Evolutionary conservation across 1,140 invertebrate species (phyloP).

Genomic region (Telenomus remus): DNA sequence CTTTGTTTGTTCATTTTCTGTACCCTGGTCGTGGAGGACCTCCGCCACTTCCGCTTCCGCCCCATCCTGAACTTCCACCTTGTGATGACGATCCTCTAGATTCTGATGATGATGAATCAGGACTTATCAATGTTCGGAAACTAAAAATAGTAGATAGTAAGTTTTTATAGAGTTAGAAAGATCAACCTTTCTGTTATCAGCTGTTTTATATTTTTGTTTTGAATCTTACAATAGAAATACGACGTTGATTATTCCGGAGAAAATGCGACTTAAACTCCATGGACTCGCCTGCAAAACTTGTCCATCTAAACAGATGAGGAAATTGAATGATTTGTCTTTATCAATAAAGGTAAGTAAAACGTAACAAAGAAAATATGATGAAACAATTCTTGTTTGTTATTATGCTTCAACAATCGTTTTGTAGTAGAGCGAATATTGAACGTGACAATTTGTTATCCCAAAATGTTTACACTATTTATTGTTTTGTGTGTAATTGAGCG

Average conservation of each 20-base stretch:
- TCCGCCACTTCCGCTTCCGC: conserved; percentile 6
- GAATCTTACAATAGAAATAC: conserved; percentile 38
- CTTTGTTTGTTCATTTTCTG: neutral
- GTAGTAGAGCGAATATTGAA: neutral
- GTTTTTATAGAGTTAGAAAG: conserved; percentile 1
- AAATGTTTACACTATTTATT: conserved; percentile 1
- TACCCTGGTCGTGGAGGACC: conserved; percentile 21
- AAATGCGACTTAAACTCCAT: conserved; percentile 41
- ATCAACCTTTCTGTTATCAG: no score
- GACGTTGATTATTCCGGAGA: conserved; percentile 40
- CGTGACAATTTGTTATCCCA: neutral
- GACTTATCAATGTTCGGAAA: conserved; percentile 29
- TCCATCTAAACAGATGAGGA: conserved; percentile 43
- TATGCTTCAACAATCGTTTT: neutral
- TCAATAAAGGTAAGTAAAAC: neutral
- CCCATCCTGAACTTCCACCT: conserved; percentile 14
- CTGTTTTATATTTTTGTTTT: neutral
- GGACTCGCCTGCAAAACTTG: conserved; percentile 37
- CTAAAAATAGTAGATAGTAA: conserved; percentile 12
- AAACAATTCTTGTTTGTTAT: neutral
- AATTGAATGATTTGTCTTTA: no score
- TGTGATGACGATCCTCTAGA: conserved; percentile 1
- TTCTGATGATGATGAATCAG: conserved; percentile 9
- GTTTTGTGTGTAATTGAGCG: neutral
- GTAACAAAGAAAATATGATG: neutral